Evolutionary conservation across 2,113 vertebrate genomes (phyloP).

Genomic region (Thamnophis sirtalis): DNA sequence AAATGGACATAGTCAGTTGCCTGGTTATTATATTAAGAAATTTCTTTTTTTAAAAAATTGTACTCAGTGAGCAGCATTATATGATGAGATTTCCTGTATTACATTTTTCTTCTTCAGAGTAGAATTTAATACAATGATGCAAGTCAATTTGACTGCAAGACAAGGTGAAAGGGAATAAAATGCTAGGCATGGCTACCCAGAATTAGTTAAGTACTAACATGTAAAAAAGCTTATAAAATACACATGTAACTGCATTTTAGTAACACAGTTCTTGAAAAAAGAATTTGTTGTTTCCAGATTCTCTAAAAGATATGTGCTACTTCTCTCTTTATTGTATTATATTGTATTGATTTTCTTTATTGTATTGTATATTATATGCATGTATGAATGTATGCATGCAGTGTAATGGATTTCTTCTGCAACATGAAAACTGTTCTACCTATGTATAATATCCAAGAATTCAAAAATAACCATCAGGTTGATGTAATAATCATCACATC

Average conservation of each 20-base stretch:
- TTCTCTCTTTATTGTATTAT: neutral
- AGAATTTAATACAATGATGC: neutral
- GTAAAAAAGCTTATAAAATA: neutral
- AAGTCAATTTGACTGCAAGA: neutral
- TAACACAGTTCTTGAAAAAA: neutral
- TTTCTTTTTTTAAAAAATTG: neutral
- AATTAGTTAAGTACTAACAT: neutral
- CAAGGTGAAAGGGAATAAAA: neutral
- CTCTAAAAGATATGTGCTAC: neutral
- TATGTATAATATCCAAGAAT: neutral
- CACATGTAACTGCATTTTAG: neutral
- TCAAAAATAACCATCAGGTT: neutral
- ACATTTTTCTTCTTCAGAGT: neutral
- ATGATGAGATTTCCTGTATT: neutral
- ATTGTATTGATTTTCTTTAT: neutral
- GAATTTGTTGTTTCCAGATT: neutral
- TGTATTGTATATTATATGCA: neutral
- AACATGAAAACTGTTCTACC: neutral
- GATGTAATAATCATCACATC: neutral
- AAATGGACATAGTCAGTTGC: neutral
- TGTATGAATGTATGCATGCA: neutral
- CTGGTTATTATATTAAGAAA: rapidly evolving
- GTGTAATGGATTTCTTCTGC: neutral
- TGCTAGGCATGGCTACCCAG: neutral
- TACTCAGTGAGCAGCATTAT: neutral